Evolutionary conservation across 2,797 vertebrate genomes (phyloP), one percentile per base, ranked within the genome.

Genomic region (Pterois miles): DNA sequence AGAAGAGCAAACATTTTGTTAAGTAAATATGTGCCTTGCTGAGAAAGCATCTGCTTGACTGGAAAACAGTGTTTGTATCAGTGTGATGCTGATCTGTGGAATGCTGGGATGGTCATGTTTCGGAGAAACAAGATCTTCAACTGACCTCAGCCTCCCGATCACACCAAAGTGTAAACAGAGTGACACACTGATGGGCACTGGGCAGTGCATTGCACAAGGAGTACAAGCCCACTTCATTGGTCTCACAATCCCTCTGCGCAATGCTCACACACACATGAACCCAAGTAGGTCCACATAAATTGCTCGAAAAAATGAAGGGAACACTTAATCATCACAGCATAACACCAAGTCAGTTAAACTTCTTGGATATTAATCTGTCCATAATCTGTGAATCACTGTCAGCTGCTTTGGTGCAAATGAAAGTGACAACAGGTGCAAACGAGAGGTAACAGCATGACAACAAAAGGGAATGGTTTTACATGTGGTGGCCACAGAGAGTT

Each of bases 101-200:
- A 94, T 91, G 72, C 65, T 59, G 75, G 64, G 73, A 63, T 22
- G 31, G 77, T 86, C 82, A 70, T 85, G 79, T 88, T 93, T 91
- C 67, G 64, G 85, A 84, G 92, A 95, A 83, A 59, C 12, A 0
- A 56, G 54, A 38, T 74, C 56, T 82, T 43, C 67, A 16, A 27
- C 67, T 70, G 82, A 87, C 83, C 80, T 71, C 71, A 25, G 67
- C 40, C 6, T 71, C 46, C 58, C 1, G 0, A 71, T 91, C 65
- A 46, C 88, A 90, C 85, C 14, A 9, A 14, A 6, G 71, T 88
- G 89, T 80, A 11, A 71, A 40, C 29, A 52, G 34, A 64, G 20
- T 82, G 38, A 74, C 59, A 36, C 68, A 60, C 12, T 50, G 29
- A 18, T 18, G 40, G 40, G 16, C 40, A 43, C 14, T 18, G 40